phyloP scores from a whole-genome alignment of 2,797 vertebrate genomes.

The Esox lucius region DNA sequence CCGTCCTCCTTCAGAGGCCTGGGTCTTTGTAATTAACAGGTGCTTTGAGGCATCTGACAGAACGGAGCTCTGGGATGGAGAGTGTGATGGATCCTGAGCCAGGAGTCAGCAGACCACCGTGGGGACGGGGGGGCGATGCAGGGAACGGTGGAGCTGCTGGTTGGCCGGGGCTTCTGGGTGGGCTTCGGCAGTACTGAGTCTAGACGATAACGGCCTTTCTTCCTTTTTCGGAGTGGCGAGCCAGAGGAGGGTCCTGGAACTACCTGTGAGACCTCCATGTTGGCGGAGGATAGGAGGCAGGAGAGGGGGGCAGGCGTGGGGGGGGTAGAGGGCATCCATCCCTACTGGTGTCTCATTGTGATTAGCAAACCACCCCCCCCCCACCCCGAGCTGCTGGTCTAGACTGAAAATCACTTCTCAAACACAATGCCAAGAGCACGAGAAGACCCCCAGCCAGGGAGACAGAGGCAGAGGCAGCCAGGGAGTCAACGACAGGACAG shows the following conservation, averaged over 20 bases:
- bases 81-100: background rate
- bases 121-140: background rate
- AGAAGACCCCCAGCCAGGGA: background rate
- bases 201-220: background rate
- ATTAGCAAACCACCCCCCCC: conserved; percentile 3
- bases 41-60: conserved; percentile 48
- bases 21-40: conserved; percentile 77
- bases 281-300: background rate
- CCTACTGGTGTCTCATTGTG: background rate
- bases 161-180: background rate
- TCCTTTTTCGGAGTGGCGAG: background rate
- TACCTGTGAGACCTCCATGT: background rate
- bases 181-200: background rate
- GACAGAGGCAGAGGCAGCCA: background rate
- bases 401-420: conserved; percentile 3
- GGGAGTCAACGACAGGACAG: background rate
- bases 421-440: background rate
- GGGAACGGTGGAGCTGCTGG: background rate
- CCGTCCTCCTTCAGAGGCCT: conserved; percentile 34
- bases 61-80: background rate
- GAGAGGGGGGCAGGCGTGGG: background rate
- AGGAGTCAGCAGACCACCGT: conserved; percentile 2
- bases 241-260: background rate
- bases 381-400: background rate
- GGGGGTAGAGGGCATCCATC: background rate